Base-by-base conservation (phyloP, 35 echinoderm and acorn worm genomes). In the Apostichopus parvimensis region DNA sequence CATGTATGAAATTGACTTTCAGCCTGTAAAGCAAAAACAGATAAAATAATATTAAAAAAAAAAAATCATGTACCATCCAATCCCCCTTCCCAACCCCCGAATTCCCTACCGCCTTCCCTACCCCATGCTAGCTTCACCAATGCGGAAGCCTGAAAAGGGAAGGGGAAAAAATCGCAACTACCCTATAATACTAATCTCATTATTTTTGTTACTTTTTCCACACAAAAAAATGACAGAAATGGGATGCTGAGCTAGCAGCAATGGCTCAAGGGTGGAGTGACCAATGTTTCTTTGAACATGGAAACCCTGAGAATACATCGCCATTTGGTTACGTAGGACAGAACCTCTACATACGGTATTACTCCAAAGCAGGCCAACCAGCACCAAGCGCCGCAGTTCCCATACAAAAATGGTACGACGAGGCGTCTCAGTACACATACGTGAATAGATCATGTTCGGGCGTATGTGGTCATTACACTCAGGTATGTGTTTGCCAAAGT, bases 401-500 rank as follows among this genome's bases (percentile, higher is more conserved):
- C 11, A 18, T 68, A 18, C 23, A 25, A 55, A 78, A 56, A 55
- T 91, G 89, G 89, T 79, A 78, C 73, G 77, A 91, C 89, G 89
- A 91, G 75, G 56, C 7, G 6, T n/a, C 7, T 2, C 0, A 23
- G 7, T 91, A 91, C 56, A 91, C 17, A 8, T 91, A 79, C 61
- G 77, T 14, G n/a, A 15, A 57, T 12, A 17, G 73, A 5, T 57
- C 72, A 8, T 91, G 89, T 26, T 10, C 55, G 24, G 73, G 52
- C 53, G 89, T 79, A 4, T 91, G 89, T 18, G 89, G 89, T 56
- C 89, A 91, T 91, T 91, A 79, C 61, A 91, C 72, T 12, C 89
- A 91, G 77, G 89, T 91, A 78, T 52, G 56, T 56, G 34, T 45
- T 45, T 45, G 34, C 34, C 34, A 45, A 45, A 4, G 34, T 45